Evolutionary conservation across 2,888 invertebrate species (phyloP), one percentile per base, ranked within the genome.

Genomic region (Andrena bucephala): DNA sequence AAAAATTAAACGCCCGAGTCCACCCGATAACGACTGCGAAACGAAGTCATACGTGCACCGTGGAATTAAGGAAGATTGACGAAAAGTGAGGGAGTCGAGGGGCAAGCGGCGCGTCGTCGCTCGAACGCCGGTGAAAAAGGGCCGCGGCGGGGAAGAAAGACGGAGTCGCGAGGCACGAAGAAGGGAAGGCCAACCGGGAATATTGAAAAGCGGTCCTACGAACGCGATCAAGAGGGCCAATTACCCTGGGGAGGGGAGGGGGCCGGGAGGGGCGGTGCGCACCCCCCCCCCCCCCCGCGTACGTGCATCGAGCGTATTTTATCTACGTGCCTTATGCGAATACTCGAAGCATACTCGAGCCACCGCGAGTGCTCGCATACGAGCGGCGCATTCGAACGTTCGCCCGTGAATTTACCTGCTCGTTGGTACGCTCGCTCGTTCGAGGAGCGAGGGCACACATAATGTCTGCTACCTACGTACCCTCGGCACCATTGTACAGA

Each of bases 161-260:
- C 5, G 20, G 36, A 66, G 71, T n/a, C 67, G 60, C 50, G 48
- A 54, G 80, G 60, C 52, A 54, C 66, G 78, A 29, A 76, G 68
- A 48, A 78, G 65, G 77, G 57, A 75, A 29, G 54, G 77, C 54
- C 57, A 73, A 76, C 75, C 75, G 70, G 80, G 89, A 89, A 90
- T 92, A 92, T 92, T 93, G 92, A 92, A 93, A 93, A 91, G 91
- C 91, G 89, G 89, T 88, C 85, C 90, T 89, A 84, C 85, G 88
- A 89, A 89, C 86, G 85, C 92, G 93, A 94, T 94, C 93, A 92
- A 94, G 93, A 93, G 93, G 91, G 91, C 94, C 94, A 94, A 94
- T 94, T 94, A 94, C 91, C 90, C 83, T 87, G 77, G 77, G 78
- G 85, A 80, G 77, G 65, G 85, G 83, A 27, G 81, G 3, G 3